Base-by-base conservation (phyloP, 2,888 invertebrate species). In the Gibbula magus region DNA sequence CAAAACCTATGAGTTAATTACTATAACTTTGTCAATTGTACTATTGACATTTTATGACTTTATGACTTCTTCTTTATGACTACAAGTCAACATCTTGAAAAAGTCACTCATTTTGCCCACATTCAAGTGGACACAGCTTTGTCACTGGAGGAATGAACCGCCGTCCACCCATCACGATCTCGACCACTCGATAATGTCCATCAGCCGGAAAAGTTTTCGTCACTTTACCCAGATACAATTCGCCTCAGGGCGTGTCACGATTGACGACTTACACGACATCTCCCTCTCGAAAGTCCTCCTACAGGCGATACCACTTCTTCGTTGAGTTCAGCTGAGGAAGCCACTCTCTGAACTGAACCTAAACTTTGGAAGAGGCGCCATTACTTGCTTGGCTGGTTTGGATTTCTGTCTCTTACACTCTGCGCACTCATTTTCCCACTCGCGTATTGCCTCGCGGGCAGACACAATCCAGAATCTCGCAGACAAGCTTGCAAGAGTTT, bases 391-490 rank as follows among this genome's bases (percentile, higher is more conserved):
- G 4, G 39, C 29, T 39, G 77, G 75, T 45, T 76, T 77, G n/a
- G 79, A 39, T 75, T 80, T 81, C 18, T 35, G 61, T 76, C 45
- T 29, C 16, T 35, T n/a, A 73, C 82, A 82, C 13, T 18, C 25
- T 2, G 51, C 22, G 52, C 81, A 81, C 29, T 76, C 52, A 16
- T 54, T 35, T 66, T 84, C 76, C 35, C 73, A 76, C 16, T 76
- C 73, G 51, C 78, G 16, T 20, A 81, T 85, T 39, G 13, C 80
- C 52, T 82, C 77, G 18, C 82, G 20, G 16, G 56, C 83, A 20
- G 79, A 56, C 25, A 82, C 32, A 56, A 84, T 80, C 81, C 80
- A 81, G 73, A 73, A 84, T 51, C 78, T 54, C 16, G 79, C 20
- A 8, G 75, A 75, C 18, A 83, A 8, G 8, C 35, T 53, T 29